Base-by-base conservation (phyloP, 2,797 vertebrate genomes). In the Gobio occitaniae region DNA sequence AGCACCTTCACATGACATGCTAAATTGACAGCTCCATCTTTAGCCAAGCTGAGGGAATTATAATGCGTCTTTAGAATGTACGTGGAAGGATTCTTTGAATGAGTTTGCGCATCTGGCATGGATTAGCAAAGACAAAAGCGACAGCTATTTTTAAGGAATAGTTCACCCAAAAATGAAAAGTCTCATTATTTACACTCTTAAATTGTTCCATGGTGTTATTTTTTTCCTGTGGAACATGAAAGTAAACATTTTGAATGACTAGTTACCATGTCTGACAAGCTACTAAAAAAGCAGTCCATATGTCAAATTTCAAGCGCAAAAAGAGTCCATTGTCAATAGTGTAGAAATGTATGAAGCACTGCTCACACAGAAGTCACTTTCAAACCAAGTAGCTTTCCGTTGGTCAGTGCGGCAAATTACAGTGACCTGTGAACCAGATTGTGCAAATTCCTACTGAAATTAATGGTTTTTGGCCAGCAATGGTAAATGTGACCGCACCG, bases 1-100 rank as follows among this genome's bases (percentile, higher is more conserved):
- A 19, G 83, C 41, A 17, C 15, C 63, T 69, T 79, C 29, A 65
- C 61, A 38, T 56, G 32, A 70, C 44, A 36, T 70, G 61, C 75
- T 29, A 65, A 80, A 84, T 63, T 70, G 82, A 87, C 86, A 84
- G 78, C 54, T 65, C 50, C 82, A 80, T 77, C 50, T 52, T 77
- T 52, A 54, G 44, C 48, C 69, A 47, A n/a, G 70, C 70, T 50
- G 48, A 50, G 36, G 54, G 56, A 72, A 63, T 74, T 66, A 65
- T 65, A 77, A 74, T 11, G 15, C 4, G 15, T 70, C 52, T 76
- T 77, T 69, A 50, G 66, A 36, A 17, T 2, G 16, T 56, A 56
- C 4, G 32, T 8, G 15, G 36, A 82, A 54, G 32, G 16, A 71
- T 65, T 83, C 17, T 5, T 54, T 79, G 80, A 78, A 29, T 66